phyloP scores from a whole-genome alignment of 2,888 invertebrate genomes.

The Melipona beecheii region DNA sequence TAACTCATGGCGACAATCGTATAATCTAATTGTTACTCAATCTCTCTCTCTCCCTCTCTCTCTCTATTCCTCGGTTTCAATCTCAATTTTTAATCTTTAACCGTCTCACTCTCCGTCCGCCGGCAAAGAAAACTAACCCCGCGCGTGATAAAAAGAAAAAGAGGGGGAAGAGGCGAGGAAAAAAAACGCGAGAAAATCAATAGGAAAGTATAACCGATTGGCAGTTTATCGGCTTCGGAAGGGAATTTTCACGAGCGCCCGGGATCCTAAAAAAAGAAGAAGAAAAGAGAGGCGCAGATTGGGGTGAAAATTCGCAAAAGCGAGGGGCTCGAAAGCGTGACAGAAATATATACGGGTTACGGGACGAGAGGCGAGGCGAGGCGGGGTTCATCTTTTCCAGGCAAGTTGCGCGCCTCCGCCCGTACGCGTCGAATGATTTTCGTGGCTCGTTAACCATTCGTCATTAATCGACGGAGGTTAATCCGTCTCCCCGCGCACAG shows the following conservation, averaged over 20 bases:
- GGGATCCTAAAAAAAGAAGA: not conserved
- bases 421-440: conserved; percentile 46
- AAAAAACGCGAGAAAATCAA: not conserved
- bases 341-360: conserved; percentile 11
- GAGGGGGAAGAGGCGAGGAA: too few relatives aligned
- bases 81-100: too few relatives aligned
- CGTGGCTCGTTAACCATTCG: conserved; percentile 63
- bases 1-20: too few relatives aligned
- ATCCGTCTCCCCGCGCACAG: conserved; percentile 11
- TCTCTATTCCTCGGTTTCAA: too few relatives aligned
- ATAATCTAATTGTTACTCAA: too few relatives aligned
- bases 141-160: too few relatives aligned
- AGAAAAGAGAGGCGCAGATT: not conserved
- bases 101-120: too few relatives aligned
- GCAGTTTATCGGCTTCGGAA: not conserved
- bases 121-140: too few relatives aligned
- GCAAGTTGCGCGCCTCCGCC: conserved; percentile 17
- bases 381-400: conserved; percentile 14
- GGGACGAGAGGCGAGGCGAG: conserved; percentile 13
- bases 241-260: not conserved
- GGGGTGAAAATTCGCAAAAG: conserved; percentile 11
- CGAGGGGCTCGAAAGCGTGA: not conserved
- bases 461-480: conserved; percentile 59
- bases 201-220: not conserved
- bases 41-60: too few relatives aligned